Evolutionary conservation across 2,888 invertebrate species (phyloP).

Genomic region (Tipula vernalis): DNA sequence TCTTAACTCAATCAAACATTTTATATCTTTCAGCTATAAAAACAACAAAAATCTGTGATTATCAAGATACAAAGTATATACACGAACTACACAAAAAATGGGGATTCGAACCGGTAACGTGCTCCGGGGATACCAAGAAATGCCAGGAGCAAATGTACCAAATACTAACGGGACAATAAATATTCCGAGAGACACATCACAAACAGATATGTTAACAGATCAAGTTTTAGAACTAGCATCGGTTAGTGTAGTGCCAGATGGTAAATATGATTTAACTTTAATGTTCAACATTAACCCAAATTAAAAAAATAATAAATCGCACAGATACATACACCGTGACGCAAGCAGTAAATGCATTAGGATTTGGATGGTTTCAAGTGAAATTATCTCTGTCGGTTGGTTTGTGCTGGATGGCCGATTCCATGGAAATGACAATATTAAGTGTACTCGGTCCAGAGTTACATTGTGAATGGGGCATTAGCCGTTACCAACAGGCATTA

Average conservation of each 20-base stretch:
- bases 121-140: slow-evolving; percentile 22
- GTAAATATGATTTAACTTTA: slow-evolving; percentile 28
- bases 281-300: background rate
- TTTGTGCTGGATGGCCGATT: slow-evolving; percentile 92
- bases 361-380: slow-evolving; percentile 84
- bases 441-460: slow-evolving; percentile 87
- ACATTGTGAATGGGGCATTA: slow-evolving; percentile 88
- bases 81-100: slow-evolving; percentile 15
- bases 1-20: too few relatives aligned
- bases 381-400: slow-evolving; percentile 72
- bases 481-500: slow-evolving; percentile 77
- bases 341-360: slow-evolving; percentile 74
- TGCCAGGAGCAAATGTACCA: slow-evolving; percentile 21
- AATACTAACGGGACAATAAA: background rate
- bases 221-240: slow-evolving; percentile 50
- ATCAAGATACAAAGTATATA: background rate
- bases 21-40: background rate
- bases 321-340: slow-evolving; percentile 76
- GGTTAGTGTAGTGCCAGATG: slow-evolving; percentile 53
- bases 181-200: background rate
- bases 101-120: slow-evolving; percentile 20
- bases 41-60: background rate
- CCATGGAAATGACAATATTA: slow-evolving; percentile 96
- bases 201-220: slow-evolving; percentile 20
- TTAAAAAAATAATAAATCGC: too few relatives aligned